These are phyloP conservation scores for Haplochromis burtoni DNA, from an alignment of 2,113 vertebrate genomes.

Conservation along the genomic window DNA sequence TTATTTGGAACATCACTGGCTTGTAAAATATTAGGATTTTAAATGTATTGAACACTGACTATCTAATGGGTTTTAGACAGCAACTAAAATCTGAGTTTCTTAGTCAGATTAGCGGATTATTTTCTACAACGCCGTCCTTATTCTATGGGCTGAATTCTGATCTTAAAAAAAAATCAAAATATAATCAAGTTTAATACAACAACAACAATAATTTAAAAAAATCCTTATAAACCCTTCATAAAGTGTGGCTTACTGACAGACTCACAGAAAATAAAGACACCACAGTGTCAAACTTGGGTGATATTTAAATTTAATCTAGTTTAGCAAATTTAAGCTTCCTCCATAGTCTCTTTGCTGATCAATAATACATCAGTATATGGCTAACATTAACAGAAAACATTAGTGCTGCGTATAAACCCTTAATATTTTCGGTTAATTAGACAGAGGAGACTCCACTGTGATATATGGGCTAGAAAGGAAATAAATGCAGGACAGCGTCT, in stretches of 20 bases:
- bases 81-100: neutral
- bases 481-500: neutral
- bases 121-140: fast-evolving
- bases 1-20: neutral
- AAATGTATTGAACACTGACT: neutral
- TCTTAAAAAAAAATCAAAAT: neutral
- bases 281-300: neutral
- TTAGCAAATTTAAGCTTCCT: neutral
- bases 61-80: neutral
- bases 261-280: neutral
- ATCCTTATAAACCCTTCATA: fast-evolving
- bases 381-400: neutral
- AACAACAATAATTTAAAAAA: neutral
- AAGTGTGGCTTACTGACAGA: neutral
- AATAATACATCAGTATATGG: neutral
- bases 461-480: neutral
- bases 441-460: neutral
- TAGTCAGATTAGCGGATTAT: neutral
- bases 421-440: fast-evolving
- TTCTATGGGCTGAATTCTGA: neutral
- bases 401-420: neutral
- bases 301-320: neutral
- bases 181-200: neutral
- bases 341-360: neutral
- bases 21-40: neutral